phyloP scores from a whole-genome alignment of 2,888 invertebrate genomes.

The Macrosoma leucophasiata region DNA sequence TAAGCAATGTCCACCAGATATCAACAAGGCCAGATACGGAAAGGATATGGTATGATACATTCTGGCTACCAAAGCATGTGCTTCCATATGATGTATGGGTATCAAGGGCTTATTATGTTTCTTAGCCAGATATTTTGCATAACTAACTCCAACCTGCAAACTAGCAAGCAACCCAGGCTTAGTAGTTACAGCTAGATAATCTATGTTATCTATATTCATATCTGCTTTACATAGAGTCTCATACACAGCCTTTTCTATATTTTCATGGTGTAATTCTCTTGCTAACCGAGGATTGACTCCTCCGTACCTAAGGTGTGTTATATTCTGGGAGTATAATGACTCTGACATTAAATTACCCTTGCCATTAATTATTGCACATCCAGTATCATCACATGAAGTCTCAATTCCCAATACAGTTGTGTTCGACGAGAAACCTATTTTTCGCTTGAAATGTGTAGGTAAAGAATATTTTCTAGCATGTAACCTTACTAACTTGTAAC shows the following conservation, averaged over 20 bases:
- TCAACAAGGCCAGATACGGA: conserved; percentile 91
- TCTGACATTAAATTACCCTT: conserved; percentile 86
- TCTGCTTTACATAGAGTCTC: conserved; percentile 78
- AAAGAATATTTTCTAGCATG: too few relatives aligned
- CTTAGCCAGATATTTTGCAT: conserved; percentile 85
- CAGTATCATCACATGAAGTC: conserved; percentile 98
- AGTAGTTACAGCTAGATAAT: conserved; percentile 94
- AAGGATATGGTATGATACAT: conserved; percentile 83
- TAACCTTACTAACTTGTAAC: conserved; percentile 2
- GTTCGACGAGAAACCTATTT: conserved; percentile 19
- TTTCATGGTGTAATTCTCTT: conserved; percentile 83
- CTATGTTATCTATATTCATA: conserved; percentile 78
- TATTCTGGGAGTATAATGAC: conserved; percentile 86
- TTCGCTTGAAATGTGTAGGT: not conserved
- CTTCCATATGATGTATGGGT: conserved; percentile 99
- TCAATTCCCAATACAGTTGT: conserved; percentile 89
- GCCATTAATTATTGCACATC: conserved; percentile 88
- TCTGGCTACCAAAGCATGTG: conserved; percentile 94
- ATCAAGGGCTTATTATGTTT: conserved; percentile 86
- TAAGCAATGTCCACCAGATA: conserved; percentile 96
- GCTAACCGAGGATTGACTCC: conserved; percentile 95
- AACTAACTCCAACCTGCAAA: conserved; percentile 85
- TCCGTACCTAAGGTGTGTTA: conserved; percentile 82
- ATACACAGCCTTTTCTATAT: conserved; percentile 84
- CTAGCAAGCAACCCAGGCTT: conserved; percentile 91